Evolutionary conservation across 2,888 invertebrate genomes (phyloP).

Genomic region (Luffia ferchaultella): DNA sequence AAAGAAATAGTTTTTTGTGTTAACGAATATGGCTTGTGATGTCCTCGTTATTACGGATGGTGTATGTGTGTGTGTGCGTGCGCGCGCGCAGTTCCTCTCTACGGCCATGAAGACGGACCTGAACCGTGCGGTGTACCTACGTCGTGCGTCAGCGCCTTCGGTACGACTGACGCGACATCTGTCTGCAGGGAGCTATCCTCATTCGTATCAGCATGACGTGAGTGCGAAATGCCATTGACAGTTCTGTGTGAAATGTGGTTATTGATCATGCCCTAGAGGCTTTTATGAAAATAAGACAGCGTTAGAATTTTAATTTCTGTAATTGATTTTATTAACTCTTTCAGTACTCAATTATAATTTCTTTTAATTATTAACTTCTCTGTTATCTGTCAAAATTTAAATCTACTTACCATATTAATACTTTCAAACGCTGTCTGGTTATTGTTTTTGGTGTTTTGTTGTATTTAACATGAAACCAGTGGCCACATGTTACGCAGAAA

Average conservation of each 20-base stretch:
- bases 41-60: conserved; percentile 8
- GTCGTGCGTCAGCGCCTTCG: conserved; percentile 45
- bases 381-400: too few species aligned
- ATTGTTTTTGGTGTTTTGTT: too few species aligned
- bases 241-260: background rate
- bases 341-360: too few species aligned
- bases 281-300: too few species aligned
- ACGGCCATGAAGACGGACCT: conserved; percentile 81
- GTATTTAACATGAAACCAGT: too few species aligned
- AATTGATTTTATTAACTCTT: too few species aligned
- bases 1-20: background rate
- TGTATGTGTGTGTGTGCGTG: conserved; percentile 22
- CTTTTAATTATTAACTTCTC: too few species aligned
- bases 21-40: conserved; percentile 1
- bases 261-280: too few species aligned
- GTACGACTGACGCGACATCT: conserved; percentile 38
- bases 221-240: conserved; percentile 10
- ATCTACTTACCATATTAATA: too few species aligned
- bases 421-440: too few species aligned
- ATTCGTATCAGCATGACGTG: conserved; percentile 49
- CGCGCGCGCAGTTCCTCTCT: conserved; percentile 74
- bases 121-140: conserved; percentile 46
- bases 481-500: too few species aligned
- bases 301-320: too few species aligned
- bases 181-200: conserved; percentile 50